Conservation (phyloP, 2,113 vertebrate genomes). For the Heptranchias perlo region DNA sequence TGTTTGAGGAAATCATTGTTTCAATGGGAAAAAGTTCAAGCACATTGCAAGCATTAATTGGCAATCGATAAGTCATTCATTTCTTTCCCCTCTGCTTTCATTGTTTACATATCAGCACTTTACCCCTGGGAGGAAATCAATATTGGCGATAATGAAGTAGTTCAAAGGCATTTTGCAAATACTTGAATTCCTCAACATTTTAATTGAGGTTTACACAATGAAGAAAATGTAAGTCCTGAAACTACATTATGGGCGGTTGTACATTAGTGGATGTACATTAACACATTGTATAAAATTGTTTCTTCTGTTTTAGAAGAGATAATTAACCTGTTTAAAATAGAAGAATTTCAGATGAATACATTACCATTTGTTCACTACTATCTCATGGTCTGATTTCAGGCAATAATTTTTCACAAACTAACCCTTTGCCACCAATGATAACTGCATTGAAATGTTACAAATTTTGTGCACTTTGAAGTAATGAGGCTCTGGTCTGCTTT, state of each 20-base stretch:
- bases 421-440: background rate
- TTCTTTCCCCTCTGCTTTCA: background rate
- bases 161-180: background rate
- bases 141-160: background rate
- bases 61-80: background rate
- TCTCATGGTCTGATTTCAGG: background rate
- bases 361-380: background rate
- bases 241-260: background rate
- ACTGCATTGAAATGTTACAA: background rate
- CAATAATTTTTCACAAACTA: background rate
- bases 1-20: background rate
- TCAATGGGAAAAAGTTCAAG: background rate
- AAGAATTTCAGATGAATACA: background rate
- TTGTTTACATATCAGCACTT: background rate
- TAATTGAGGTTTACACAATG: background rate
- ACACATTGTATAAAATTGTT: background rate
- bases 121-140: background rate
- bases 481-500: background rate
- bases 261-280: background rate
- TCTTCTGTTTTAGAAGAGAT: background rate
- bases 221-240: background rate
- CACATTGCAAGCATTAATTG: background rate
- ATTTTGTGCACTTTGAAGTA: background rate
- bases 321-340: background rate
- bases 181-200: background rate